Evolutionary conservation across 1,140 invertebrate genomes (phyloP).

Genomic region (Mactra quadrangularis): DNA sequence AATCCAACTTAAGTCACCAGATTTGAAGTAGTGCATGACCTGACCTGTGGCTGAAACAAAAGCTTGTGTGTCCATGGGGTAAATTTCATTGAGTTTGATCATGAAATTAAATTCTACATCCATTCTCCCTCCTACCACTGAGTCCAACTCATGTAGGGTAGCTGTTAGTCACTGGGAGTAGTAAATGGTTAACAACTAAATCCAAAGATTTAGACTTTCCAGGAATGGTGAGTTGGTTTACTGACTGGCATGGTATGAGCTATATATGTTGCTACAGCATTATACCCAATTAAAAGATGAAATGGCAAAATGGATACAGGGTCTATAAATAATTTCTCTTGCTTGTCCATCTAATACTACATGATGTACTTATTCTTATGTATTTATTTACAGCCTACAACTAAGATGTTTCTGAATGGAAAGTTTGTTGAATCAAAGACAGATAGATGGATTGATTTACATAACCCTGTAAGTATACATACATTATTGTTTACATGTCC

Average conservation of each 20-base stretch:
- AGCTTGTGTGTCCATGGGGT: too few relatives aligned
- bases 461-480: conserved; percentile 91
- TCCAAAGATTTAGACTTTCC: too few relatives aligned
- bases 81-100: too few relatives aligned
- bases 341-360: neutral
- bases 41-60: too few relatives aligned
- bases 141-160: too few relatives aligned
- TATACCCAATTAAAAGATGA: neutral
- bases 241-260: neutral
- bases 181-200: too few relatives aligned
- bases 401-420: conserved; percentile 97
- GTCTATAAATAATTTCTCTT: neutral
- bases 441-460: conserved; percentile 96
- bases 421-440: conserved; percentile 97
- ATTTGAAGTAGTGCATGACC: too few relatives aligned
- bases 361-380: conserved; percentile 6
- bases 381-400: conserved; percentile 78
- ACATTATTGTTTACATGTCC: too few relatives aligned
- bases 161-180: too few relatives aligned
- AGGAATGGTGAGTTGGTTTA: neutral
- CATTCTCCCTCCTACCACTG: too few relatives aligned
- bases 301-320: neutral
- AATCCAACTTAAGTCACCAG: too few relatives aligned
- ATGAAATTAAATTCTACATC: too few relatives aligned
- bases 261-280: neutral